Evolutionary conservation across 2,888 invertebrate species (phyloP).

Genomic region (Sipha maydis): DNA sequence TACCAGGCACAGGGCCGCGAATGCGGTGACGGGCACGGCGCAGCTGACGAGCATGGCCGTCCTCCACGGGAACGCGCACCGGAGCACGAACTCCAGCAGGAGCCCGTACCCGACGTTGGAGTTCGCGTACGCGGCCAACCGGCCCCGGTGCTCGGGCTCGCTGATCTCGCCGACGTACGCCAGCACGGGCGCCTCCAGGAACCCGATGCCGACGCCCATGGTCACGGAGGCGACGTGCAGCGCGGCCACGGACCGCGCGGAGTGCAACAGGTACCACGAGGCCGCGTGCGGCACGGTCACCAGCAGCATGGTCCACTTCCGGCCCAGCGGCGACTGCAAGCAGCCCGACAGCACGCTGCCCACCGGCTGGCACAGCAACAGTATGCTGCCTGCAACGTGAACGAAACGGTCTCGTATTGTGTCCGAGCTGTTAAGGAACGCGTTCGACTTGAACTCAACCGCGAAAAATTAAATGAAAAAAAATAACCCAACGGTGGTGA

Average conservation of each 20-base stretch:
- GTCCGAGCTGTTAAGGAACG: no score
- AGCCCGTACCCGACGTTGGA: conserved; percentile 71
- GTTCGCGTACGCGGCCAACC: conserved; percentile 70
- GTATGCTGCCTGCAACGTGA: conserved; percentile 71
- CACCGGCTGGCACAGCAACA: conserved; percentile 72
- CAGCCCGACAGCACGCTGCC: conserved; percentile 73
- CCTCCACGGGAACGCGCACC: conserved; percentile 71
- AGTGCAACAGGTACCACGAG: conserved; percentile 72
- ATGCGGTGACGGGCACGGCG: conserved; percentile 70
- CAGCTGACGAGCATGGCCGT: conserved; percentile 71
- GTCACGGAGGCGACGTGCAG: conserved; percentile 71
- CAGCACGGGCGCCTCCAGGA: conserved; percentile 74
- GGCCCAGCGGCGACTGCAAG: conserved; percentile 71
- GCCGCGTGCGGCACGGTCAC: conserved; percentile 73
- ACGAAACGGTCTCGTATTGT: no score
- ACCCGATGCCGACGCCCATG: conserved; percentile 72
- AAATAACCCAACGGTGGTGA: no score
- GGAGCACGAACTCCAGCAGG: conserved; percentile 71
- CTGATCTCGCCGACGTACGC: conserved; percentile 74
- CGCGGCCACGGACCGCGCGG: conserved; percentile 69
- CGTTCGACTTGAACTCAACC: no score
- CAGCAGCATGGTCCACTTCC: conserved; percentile 71
- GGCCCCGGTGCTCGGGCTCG: conserved; percentile 71
- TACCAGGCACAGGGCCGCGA: conserved; percentile 71
- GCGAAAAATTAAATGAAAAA: no score